phyloP scores from a whole-genome alignment of 37 sponge, comb jelly and placozoan genomes.

The Bolinopsis microptera region DNA sequence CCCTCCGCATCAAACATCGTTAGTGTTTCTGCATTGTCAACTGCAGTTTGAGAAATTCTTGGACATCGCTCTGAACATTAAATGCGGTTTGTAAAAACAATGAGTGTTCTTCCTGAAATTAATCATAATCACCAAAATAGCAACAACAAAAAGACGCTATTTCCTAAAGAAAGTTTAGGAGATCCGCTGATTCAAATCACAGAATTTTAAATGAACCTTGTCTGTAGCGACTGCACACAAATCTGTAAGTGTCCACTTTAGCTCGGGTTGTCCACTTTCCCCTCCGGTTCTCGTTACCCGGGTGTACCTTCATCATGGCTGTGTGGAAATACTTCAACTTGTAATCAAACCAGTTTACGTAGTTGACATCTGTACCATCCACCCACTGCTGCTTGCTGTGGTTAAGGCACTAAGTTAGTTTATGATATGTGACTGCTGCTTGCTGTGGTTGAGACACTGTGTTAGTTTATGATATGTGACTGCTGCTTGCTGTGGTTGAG shows the following conservation, averaged over 20 bases:
- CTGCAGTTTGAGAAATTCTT: not conserved
- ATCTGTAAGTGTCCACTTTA: not conserved
- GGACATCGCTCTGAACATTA: not conserved
- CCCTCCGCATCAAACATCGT: not conserved
- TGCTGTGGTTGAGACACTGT: too few species aligned
- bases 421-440: too few species aligned
- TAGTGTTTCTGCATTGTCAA: not conserved
- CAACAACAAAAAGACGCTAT: too few species aligned
- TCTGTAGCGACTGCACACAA: conserved; percentile 7
- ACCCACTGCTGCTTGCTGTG: not conserved
- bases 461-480: too few species aligned
- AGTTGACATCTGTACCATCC: not conserved
- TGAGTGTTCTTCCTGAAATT: too few species aligned
- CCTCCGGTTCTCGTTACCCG: not conserved
- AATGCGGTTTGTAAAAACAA: too few species aligned
- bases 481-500: too few species aligned
- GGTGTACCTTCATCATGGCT: not conserved
- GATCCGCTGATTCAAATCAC: too few species aligned
- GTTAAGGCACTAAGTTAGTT: too few species aligned
- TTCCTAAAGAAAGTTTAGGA: too few species aligned
- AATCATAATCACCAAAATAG: too few species aligned
- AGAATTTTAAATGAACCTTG: too few species aligned
- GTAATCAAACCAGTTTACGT: conserved; percentile 1
- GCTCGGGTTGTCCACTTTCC: not conserved
- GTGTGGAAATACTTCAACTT: not conserved